Evolutionary conservation across 2,888 invertebrate genomes (phyloP), one percentile per base, ranked within the genome.

Genomic region (Pterobdella sp.): DNA sequence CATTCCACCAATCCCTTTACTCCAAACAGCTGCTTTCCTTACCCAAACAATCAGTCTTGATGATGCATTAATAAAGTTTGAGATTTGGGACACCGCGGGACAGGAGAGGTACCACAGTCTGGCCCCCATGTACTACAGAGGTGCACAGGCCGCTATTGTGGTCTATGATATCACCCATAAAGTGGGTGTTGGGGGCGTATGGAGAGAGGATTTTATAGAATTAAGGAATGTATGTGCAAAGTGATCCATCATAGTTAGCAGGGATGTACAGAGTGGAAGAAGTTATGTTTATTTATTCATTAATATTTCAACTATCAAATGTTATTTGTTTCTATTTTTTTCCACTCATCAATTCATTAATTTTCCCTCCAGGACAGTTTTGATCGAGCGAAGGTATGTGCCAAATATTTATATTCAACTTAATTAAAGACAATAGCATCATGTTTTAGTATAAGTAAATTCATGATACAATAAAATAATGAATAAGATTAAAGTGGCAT

Each of bases 61-160:
- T 29, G 74, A 74, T 56, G 34, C 66, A 10, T 35, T 74, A 22
- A 69, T 74, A 64, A 74, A 74, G 56, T 74, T 74, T 74, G 74
- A 74, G 74, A 74, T 74, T 36, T 74, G 74, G 98, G 94, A 95
- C 85, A 98, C 98, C 78, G 98, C 97, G 68, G 97, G 98, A 26
- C 84, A 84, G 76, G 98, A 98, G 86, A 90, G 97, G 87, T 98
- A 98, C 86, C 97, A 98, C 88, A 96, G 96, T 87, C 89, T 74
- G 34, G 74, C 74, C n/a, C 74, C 74, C 18, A 74, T 74, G 74
- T 74, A 74, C 74, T 74, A 74, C 74, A 70, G 74, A 18, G 74
- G 74, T 4, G 74, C 74, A 26, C 74, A 74, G 71, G 74, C 74
- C 7, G 74, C 74, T 49, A 74, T 74, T 31, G 74, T 74, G 22